phyloP scores from a whole-genome alignment of 2,888 invertebrate genomes.

The Philereme transversata region DNA sequence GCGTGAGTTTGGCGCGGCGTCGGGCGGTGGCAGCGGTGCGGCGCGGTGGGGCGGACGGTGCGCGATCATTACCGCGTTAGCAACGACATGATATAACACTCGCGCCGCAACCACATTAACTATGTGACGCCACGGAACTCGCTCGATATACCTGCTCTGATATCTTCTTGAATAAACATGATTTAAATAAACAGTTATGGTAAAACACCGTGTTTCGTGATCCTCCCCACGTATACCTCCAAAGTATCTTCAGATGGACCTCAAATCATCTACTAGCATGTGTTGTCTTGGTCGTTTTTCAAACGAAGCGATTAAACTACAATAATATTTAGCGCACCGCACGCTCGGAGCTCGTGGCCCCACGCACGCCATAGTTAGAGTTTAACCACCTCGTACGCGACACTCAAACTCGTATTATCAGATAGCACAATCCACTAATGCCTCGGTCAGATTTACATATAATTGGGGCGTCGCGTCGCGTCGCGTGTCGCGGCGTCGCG shows the following conservation, averaged over 20 bases:
- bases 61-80: slow-evolving; percentile 27
- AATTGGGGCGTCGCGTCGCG: slow-evolving; percentile 40
- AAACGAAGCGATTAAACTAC: no score
- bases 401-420: slow-evolving; percentile 59
- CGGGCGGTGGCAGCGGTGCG: not conserved
- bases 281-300: no score
- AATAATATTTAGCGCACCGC: no score
- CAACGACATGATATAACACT: slow-evolving; percentile 8
- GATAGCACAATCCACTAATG: slow-evolving; percentile 49
- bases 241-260: no score
- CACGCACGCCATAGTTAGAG: slow-evolving; percentile 7
- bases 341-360: not conserved
- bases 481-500: slow-evolving; percentile 29
- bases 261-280: no score
- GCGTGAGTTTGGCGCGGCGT: not conserved
- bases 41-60: not conserved
- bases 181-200: no score
- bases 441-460: slow-evolving; percentile 46
- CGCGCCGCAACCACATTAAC: slow-evolving; percentile 8
- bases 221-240: no score
- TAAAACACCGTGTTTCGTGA: no score
- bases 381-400: slow-evolving; percentile 17
- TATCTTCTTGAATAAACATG: no score
- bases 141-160: not conserved
- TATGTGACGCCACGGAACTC: slow-evolving; percentile 1